Conservation (phyloP, 2,797 vertebrate genomes). For the Poecilia wingei region DNA sequence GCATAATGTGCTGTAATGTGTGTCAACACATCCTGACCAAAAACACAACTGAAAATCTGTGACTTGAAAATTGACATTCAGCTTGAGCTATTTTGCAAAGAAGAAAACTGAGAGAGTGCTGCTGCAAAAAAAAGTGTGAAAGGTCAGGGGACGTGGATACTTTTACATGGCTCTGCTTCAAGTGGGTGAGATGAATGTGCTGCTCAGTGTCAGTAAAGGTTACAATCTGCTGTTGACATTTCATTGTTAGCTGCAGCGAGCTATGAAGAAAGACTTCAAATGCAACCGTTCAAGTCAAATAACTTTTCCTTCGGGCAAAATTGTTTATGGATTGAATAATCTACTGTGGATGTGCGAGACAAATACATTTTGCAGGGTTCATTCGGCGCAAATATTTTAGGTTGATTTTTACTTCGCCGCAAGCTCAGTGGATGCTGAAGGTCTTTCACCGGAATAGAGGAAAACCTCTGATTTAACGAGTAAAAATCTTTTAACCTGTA, state of each 20-base stretch:
- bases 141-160: neutral
- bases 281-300: slow-evolving; percentile 40
- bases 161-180: slow-evolving; percentile 1
- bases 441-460: slow-evolving; percentile 28
- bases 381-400: slow-evolving; percentile 28
- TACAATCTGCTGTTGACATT: slow-evolving; percentile 45
- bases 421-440: slow-evolving; percentile 11
- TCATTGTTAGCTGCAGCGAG: slow-evolving; percentile 13
- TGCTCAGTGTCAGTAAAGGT: slow-evolving; percentile 28
- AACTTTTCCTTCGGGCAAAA: slow-evolving; percentile 33
- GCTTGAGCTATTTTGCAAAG: neutral
- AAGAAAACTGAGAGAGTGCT: neutral
- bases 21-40: neutral
- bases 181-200: slow-evolving; percentile 41
- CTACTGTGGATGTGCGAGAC: slow-evolving; percentile 7
- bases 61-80: neutral
- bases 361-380: slow-evolving; percentile 10
- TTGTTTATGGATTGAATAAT: slow-evolving; percentile 50
- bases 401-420: slow-evolving; percentile 4
- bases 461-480: slow-evolving; percentile 50
- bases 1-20: neutral
- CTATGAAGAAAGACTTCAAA: slow-evolving; percentile 35
- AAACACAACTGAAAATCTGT: neutral
- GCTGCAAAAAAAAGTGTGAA: slow-evolving; percentile 18
- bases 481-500: slow-evolving; percentile 48